Evolutionary conservation across 2,797 vertebrate genomes (phyloP), one percentile per base, ranked within the genome.

Genomic region (Botia kubotai): DNA sequence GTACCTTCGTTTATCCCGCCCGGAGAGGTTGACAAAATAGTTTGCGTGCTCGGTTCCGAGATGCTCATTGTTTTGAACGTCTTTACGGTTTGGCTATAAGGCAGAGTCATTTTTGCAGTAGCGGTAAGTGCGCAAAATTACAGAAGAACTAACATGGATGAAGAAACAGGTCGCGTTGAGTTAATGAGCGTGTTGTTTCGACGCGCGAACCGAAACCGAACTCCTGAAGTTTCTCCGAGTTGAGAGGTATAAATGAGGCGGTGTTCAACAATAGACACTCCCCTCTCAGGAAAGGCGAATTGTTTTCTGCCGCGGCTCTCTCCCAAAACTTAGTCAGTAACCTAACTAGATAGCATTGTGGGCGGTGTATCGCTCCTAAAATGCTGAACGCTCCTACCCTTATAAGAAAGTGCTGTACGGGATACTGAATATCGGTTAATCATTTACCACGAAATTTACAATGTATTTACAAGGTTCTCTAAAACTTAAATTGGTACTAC

Each of bases 1-100:
- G 79, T 36, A 53, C 84, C 74, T 12, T 79, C 78, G 6, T 14
- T 82, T 1, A 81, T 13, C 2, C 39, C 57, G 21, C 71, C 52
- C 14, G 79, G 83, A 5, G 52, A 16, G 0, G 77, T 4, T 7
- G 36, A 36, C 4, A 82, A 0, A 17, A 82, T 0, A 0, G 72
- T 84, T 7, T 71, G n/a, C 17, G 71, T 0, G 68, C 75, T 2
- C 39, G 77, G 87, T 1, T 93, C 92, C 50, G 89, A 63, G 19
- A 90, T 39, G 19, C 72, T 89, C 29, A 89, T 0, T 19, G 87
- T 92, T 63, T 85, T 84, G 79, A 88, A 84, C 4, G 89, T 86
- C 82, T 26, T 26, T 26, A 75, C 48, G 50, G 75, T 82, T 12
- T 79, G 80, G 8, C 57, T 23, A 23, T 60, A 66, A 11, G 83